Conservation (phyloP, 2,888 invertebrate species). For the Matsumyia berberina region DNA sequence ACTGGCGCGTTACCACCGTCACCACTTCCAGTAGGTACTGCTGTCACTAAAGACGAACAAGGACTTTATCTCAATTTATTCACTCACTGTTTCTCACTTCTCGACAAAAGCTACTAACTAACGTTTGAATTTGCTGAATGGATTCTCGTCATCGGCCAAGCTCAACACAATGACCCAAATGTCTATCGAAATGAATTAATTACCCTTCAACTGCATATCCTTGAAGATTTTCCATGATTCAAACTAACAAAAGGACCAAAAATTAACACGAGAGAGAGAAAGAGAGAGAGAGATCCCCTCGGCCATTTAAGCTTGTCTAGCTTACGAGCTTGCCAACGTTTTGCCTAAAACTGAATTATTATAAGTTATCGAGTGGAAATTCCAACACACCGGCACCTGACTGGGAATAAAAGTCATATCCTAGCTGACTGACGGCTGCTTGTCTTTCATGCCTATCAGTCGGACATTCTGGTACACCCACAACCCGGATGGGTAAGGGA, state of each 20-base stretch:
- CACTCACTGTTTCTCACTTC: slow-evolving; percentile 26
- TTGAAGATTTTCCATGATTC: slow-evolving; percentile 49
- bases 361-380: slow-evolving; percentile 46
- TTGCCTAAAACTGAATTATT: slow-evolving; percentile 37
- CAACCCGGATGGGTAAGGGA: neutral
- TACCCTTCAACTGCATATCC: slow-evolving; percentile 67
- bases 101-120: slow-evolving; percentile 50
- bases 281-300: slow-evolving; percentile 9
- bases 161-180: slow-evolving; percentile 49
- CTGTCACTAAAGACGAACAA: slow-evolving; percentile 24
- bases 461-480: slow-evolving; percentile 4
- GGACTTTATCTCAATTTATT: slow-evolving; percentile 62
- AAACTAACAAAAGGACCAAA: slow-evolving; percentile 49
- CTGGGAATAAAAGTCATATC: slow-evolving; percentile 48
- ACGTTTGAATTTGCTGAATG: slow-evolving; percentile 31
- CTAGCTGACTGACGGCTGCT: slow-evolving; percentile 1
- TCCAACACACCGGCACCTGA: slow-evolving; percentile 38
- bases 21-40: neutral
- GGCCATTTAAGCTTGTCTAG: slow-evolving; percentile 26
- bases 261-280: slow-evolving; percentile 37
- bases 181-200: slow-evolving; percentile 67
- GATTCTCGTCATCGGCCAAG: slow-evolving; percentile 5
- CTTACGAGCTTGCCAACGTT: slow-evolving; percentile 30
- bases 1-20: neutral
- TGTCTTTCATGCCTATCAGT: slow-evolving; percentile 20